Percentiles rank a stretch among this genome's conserved stretches.
Evolutionary conservation across 2,113 vertebrate genomes (phyloP).

Genomic region (Corvus moneduloides): DNA sequence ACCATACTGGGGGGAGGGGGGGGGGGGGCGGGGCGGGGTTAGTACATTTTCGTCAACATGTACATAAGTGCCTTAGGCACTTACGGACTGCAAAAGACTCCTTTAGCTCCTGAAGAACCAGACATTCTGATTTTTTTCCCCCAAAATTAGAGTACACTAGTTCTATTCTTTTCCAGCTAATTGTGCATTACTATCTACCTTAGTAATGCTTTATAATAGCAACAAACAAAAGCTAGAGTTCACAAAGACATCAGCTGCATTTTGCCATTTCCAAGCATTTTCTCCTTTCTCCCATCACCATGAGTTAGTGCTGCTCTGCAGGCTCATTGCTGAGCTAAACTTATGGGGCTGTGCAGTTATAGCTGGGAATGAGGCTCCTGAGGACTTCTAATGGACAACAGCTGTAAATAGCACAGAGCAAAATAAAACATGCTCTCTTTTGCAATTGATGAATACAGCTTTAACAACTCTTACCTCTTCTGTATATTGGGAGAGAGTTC

Average conservation of each 20-base stretch:
- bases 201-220: background rate
- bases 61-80: background rate
- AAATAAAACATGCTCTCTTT: conserved; percentile 26
- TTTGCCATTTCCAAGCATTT: conserved; percentile 39
- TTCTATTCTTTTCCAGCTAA: background rate
- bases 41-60: background rate
- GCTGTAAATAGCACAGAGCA: conserved; percentile 63
- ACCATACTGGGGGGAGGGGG: no score
- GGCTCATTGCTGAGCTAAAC: conserved; percentile 54
- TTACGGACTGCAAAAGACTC: background rate
- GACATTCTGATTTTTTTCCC: background rate
- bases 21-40: no score
- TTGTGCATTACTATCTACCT: background rate
- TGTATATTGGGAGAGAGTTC: background rate
- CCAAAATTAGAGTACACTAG: background rate
- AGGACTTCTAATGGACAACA: conserved; percentile 66
- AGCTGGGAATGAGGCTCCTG: conserved; percentile 57
- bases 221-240: background rate
- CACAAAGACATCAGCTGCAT: background rate
- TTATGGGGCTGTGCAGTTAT: conserved; percentile 25
- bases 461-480: conserved; percentile 48
- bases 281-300: conserved; percentile 20
- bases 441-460: conserved; percentile 37
- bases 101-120: background rate
- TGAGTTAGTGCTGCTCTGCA: conserved; percentile 62